Base-by-base conservation (phyloP, 1,140 invertebrate genomes). In the Lasaia peninsularis region DNA sequence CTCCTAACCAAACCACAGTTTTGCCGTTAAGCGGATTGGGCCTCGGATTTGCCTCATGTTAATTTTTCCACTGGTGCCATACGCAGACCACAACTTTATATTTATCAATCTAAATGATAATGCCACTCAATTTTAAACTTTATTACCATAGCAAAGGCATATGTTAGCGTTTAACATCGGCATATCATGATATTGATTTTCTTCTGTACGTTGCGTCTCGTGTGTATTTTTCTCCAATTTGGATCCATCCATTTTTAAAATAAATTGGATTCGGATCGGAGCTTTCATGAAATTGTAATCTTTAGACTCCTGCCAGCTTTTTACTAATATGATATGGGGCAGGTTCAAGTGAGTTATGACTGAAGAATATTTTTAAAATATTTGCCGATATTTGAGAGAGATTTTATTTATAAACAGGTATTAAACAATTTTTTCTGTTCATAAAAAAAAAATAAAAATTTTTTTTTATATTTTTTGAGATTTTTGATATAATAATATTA, bases 241-340 rank as follows among this genome's bases (percentile, higher is more conserved):
- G 63, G 53, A 58, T 60, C 57, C 52, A 58, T 65, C 55, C 59
- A 65, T 65, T 67, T 67, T 62, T 62, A 67, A 64, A 70, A 62
- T 62, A 67, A 70, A 70, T 70, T 67, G 60, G 60, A 64, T 67
- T 50, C 53, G 58, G 56, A 62, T 63, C 51, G 56, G 52, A 51
- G 52, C 58, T 62, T 65, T 69, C 65, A 66, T 65, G 59, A 69
- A 66, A 62, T 56, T 63, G 63, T 69, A 63, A 62, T 59, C 58
- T 65, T 65, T 58, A 58, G 44, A 61, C 52, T 67, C 33, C 37
- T 56, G 58, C 54, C 56, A 56, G 53, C 53, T 52, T 62, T 62
- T 62, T 56, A 52, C 35, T 48, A 62, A 49, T 40, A 56, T 62
- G 34, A 52, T 62, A 53, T 50, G 31, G 49, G n/a, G 48, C 12